Evolutionary conservation across 2,888 invertebrate genomes (phyloP).

Genomic region (Noctua janthina): DNA sequence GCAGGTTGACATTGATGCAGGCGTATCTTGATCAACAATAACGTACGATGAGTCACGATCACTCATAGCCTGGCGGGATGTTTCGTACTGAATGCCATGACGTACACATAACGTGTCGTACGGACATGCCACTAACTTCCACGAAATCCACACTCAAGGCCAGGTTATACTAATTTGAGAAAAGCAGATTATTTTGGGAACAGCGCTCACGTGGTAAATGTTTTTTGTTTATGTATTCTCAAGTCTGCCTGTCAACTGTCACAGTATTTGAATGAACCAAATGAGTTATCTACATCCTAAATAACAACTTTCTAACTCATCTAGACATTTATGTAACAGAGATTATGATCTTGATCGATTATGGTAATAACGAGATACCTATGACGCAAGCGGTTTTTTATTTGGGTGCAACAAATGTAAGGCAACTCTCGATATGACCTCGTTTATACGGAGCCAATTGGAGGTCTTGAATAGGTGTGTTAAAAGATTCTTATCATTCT

Average conservation of each 20-base stretch:
- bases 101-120: slow-evolving; percentile 49
- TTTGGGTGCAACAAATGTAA: slow-evolving; percentile 74
- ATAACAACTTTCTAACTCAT: slow-evolving; percentile 81
- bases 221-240: slow-evolving; percentile 63
- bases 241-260: slow-evolving; percentile 54
- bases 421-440: slow-evolving; percentile 80
- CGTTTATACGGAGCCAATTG: slow-evolving; percentile 76
- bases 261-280: slow-evolving; percentile 47
- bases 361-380: slow-evolving; percentile 82
- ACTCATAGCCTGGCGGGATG: slow-evolving; percentile 35
- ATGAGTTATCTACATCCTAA: slow-evolving; percentile 73
- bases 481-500: slow-evolving; percentile 78
- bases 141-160: slow-evolving; percentile 64
- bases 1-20: slow-evolving; percentile 78
- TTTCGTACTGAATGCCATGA: slow-evolving; percentile 48
- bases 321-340: slow-evolving; percentile 80
- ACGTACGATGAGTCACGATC: slow-evolving; percentile 69
- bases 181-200: slow-evolving; percentile 66
- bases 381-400: slow-evolving; percentile 81
- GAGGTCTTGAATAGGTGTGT: slow-evolving; percentile 74
- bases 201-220: slow-evolving; percentile 58
- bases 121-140: slow-evolving; percentile 52
- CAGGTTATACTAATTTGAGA: slow-evolving; percentile 61
- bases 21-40: slow-evolving; percentile 67
- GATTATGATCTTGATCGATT: slow-evolving; percentile 87